Conservation (phyloP, 30 jellyfish, hydroid and myxozoan species). For the Turritopsis rubra region DNA sequence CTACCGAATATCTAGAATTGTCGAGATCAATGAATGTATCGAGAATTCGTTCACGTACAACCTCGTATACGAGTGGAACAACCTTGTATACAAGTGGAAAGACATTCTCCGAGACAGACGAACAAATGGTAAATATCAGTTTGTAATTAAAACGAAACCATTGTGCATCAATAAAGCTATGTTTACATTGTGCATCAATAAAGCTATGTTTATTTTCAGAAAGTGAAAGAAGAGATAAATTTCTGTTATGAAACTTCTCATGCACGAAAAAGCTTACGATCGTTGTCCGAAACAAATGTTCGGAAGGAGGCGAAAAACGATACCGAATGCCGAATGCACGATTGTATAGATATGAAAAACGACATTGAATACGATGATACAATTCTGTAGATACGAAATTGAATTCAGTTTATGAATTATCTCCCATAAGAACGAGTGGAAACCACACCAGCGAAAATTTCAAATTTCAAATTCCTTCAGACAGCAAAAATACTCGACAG, state of each 20-base stretch:
- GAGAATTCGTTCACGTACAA: too few relatives aligned
- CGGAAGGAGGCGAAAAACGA: not conserved
- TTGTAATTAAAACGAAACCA: too few relatives aligned
- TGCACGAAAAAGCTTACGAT: not conserved
- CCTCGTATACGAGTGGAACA: too few relatives aligned
- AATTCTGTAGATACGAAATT: not conserved
- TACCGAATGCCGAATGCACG: too few relatives aligned
- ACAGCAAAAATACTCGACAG: not conserved
- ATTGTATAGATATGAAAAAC: not conserved
- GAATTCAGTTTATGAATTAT: not conserved
- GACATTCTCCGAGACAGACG: too few relatives aligned
- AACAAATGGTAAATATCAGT: too few relatives aligned
- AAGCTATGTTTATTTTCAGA: too few relatives aligned
- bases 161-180: too few relatives aligned
- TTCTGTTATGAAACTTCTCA: not conserved
- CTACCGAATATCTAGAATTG: too few relatives aligned
- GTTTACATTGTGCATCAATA: too few relatives aligned
- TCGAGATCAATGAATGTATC: too few relatives aligned
- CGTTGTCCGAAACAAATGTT: not conserved
- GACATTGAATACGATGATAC: not conserved
- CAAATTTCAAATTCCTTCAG: not conserved
- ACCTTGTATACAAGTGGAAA: too few relatives aligned
- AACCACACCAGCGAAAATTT: not conserved
- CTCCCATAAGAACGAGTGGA: not conserved
- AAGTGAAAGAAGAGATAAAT: not conserved